Conservation (phyloP, 2,888 invertebrate genomes). For the Perithous albicinctus region DNA sequence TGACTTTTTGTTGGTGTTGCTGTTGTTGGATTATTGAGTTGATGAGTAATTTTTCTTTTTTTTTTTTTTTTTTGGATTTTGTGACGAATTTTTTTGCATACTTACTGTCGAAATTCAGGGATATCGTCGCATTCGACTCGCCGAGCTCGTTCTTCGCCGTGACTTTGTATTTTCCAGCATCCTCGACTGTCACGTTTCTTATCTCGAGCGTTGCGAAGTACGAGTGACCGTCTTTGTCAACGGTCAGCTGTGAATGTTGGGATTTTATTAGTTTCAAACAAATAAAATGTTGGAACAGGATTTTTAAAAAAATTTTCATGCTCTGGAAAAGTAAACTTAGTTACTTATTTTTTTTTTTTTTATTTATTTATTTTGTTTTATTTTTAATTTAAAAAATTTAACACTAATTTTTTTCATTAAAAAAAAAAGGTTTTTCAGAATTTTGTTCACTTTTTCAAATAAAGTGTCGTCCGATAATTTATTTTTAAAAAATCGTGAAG, state of each 20-base stretch:
- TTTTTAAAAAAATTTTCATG: no score
- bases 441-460: no score
- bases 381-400: no score
- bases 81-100: conserved; percentile 78
- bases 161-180: conserved; percentile 98
- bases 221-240: conserved; percentile 96
- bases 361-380: no score
- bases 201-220: conserved; percentile 97
- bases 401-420: no score
- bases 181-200: conserved; percentile 97
- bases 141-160: conserved; percentile 99
- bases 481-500: no score
- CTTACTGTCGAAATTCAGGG: conserved; percentile 99
- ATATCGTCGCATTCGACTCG: conserved; percentile 98
- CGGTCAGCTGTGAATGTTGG: conserved; percentile 93
- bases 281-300: no score
- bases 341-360: no score
- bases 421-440: no score
- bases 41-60: conserved; percentile 38
- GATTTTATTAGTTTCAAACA: no score
- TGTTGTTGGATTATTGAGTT: conserved; percentile 47
- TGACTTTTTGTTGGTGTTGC: conserved; percentile 43
- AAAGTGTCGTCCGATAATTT: no score
- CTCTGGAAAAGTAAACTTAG: no score
- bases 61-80: neutral